phyloP scores from a whole-genome alignment of 2,888 invertebrate genomes.

The Diaprepes abbreviatus region DNA sequence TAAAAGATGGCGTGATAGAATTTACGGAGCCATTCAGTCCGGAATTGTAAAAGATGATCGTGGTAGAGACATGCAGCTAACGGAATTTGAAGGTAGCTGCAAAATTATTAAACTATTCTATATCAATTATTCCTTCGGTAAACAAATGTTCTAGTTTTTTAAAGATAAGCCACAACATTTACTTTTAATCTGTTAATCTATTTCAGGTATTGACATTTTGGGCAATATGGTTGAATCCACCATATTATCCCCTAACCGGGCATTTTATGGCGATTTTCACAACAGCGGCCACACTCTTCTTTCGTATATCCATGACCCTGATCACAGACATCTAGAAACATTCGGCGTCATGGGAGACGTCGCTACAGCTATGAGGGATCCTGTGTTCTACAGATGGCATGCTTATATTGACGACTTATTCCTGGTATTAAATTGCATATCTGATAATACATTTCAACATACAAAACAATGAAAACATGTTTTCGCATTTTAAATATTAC shows the following conservation, averaged over 20 bases:
- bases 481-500: too few species aligned
- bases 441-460: too few species aligned
- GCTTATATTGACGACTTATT: slow-evolving; percentile 84
- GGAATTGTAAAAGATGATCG: slow-evolving; percentile 72
- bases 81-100: slow-evolving; percentile 77
- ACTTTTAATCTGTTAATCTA: too few species aligned
- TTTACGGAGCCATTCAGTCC: slow-evolving; percentile 78
- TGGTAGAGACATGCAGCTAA: slow-evolving; percentile 72
- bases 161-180: too few species aligned
- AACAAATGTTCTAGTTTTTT: too few species aligned
- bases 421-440: slow-evolving; percentile 67
- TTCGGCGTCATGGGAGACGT: slow-evolving; percentile 90
- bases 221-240: slow-evolving; percentile 86
- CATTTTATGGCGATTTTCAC: slow-evolving; percentile 84
- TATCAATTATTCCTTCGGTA: too few species aligned
- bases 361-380: slow-evolving; percentile 89
- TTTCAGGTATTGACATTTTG: slow-evolving; percentile 75
- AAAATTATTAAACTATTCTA: too few species aligned
- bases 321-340: slow-evolving; percentile 81
- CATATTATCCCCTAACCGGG: slow-evolving; percentile 77
- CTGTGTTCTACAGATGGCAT: slow-evolving; percentile 90
- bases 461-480: too few species aligned
- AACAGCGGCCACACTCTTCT: slow-evolving; percentile 87
- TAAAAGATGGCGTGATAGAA: slow-evolving; percentile 82
- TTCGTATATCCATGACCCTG: slow-evolving; percentile 85